Percentiles rank a stretch among this genome's conserved stretches.
Conservation (phyloP, 1,140 invertebrate species). For the Rhopalosiphum maidis region DNA sequence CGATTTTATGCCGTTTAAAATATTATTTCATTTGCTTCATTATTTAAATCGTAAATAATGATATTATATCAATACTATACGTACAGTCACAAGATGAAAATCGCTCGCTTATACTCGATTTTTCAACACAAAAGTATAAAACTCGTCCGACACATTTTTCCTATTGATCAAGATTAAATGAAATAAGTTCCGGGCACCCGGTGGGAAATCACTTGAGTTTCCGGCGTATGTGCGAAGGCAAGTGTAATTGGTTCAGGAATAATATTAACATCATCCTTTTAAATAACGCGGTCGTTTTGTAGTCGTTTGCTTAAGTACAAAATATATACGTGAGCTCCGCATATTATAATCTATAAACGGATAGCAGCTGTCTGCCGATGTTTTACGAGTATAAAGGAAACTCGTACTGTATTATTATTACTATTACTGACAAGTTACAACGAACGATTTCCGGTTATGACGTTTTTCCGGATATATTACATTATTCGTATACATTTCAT, state of each 20-base stretch:
- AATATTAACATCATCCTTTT: neutral
- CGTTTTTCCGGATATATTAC: conserved; percentile 2
- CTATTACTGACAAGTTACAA: neutral
- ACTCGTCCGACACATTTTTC: neutral
- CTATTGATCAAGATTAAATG: neutral
- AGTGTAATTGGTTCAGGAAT: neutral
- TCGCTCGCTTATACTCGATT: neutral
- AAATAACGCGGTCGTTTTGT: neutral
- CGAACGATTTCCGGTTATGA: neutral
- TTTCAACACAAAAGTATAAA: neutral
- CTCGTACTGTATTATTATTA: conserved; percentile 1
- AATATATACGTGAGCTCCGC: neutral
- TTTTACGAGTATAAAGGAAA: conserved; percentile 2
- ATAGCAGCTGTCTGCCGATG: neutral
- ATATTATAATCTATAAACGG: neutral
- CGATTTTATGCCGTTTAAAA: neutral
- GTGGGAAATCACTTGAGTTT: neutral
- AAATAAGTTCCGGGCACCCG: neutral
- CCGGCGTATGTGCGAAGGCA: neutral
- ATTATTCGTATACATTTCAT: neutral
- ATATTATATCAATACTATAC: too few species aligned
- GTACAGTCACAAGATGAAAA: neutral
- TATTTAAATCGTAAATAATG: too few species aligned
- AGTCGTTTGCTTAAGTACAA: neutral
- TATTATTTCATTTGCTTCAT: too few species aligned